Evolutionary conservation across 2,113 vertebrate genomes (phyloP).

Genomic region (Bettongia penicillata): DNA sequence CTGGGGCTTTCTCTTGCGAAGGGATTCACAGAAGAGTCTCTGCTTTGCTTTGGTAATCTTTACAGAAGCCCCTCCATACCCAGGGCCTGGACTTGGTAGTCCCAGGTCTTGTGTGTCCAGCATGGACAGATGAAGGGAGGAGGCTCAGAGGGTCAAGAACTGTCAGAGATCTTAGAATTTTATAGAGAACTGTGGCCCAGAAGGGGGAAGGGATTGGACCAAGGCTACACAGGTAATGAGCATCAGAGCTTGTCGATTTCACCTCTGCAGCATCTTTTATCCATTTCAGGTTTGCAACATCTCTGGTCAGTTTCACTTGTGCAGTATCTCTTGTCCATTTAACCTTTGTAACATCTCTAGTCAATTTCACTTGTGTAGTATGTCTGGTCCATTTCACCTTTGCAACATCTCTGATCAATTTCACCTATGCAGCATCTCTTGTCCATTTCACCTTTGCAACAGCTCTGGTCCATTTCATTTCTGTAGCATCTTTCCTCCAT

Average conservation of each 20-base stretch:
- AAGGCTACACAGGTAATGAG: neutral
- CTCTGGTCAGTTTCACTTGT: neutral
- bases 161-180: neutral
- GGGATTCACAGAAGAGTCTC: neutral
- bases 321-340: neutral
- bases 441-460: no score
- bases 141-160: neutral
- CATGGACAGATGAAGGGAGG: neutral
- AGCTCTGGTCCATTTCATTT: no score
- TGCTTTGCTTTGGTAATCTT: slow-evolving; percentile 30
- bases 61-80: neutral
- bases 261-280: neutral
- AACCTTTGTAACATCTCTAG: neutral
- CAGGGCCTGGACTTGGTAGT: neutral
- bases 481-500: no score
- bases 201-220: neutral
- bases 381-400: neutral
- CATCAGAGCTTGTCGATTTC: neutral
- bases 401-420: neutral
- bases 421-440: neutral
- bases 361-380: neutral
- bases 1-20: neutral
- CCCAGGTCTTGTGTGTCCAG: neutral
- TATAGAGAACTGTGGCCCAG: neutral
- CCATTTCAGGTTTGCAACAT: neutral